Base-by-base conservation (phyloP, 2,797 vertebrate species). In the Argentina silus region DNA sequence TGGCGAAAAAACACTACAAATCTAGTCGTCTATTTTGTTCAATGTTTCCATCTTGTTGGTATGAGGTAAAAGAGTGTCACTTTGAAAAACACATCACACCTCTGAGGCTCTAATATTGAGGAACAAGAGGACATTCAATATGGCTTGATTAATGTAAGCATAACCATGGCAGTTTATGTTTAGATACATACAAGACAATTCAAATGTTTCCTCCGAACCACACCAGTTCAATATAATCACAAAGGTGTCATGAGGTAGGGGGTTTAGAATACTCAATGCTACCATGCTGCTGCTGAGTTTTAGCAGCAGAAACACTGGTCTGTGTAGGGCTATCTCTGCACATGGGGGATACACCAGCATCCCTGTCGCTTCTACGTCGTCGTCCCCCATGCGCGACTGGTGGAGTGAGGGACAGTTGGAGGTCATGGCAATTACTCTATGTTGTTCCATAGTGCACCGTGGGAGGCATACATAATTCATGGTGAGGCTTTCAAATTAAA, bases 401-500 rank as follows among this genome's bases (percentile, higher is more conserved):
- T 7, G 15, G 48, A 76, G 64, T 75, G 78, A 77, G 77, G 79
- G 78, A 80, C 67, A 48, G n/a, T 17, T 45, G 51, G 27, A 74
- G 85, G 81, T 79, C 56, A 81, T 48, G 62, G 69, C 79, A 81
- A 82, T 84, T 77, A 80, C 74, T 79, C 67, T 62, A 48, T 44
- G 53, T 59, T 66, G 67, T 67, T 78, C 63, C 53, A 27, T 73
- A 79, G 79, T 73, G 69, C 73, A 67, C 50, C 44, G 66, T 55
- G 60, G 56, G 17, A 61, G 47, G 55, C 64, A 83, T 83, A 63
- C 81, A 83, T 82, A 78, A 85, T 85, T 82, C 75, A 85, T 67
- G 55, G n/a, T 42, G 45, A 64, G 57, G 60, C 65, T 79, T 76
- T 73, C 65, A 81, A 75, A 83, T 81, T 60, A 79, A 78, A 73